phyloP scores from a whole-genome alignment of 2,888 invertebrate genomes.

The Unio pictorum region DNA sequence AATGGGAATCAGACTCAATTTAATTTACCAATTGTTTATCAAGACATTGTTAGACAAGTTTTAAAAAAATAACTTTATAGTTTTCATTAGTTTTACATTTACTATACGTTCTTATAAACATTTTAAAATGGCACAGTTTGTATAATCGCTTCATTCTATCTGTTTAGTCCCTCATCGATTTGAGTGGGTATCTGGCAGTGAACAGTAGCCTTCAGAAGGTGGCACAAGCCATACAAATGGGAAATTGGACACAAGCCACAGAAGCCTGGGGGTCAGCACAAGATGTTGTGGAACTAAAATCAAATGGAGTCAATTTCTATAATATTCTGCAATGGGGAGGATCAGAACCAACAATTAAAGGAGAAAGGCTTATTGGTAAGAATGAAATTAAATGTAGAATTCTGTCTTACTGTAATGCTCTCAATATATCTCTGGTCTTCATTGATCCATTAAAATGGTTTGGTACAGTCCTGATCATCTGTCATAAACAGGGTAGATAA shows the following conservation, averaged over 20 bases:
- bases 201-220: constrained; percentile 76
- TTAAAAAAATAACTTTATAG: not conserved
- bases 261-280: constrained; percentile 80
- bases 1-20: no score
- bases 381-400: no score
- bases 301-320: constrained; percentile 84
- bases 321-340: constrained; percentile 78
- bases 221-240: constrained; percentile 76
- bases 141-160: not conserved
- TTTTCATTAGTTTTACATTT: not conserved
- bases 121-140: not conserved
- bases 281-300: constrained; percentile 74
- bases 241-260: constrained; percentile 78
- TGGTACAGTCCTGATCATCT: no score
- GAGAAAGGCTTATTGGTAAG: not conserved
- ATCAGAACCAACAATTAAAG: constrained; percentile 1
- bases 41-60: constrained; percentile 3
- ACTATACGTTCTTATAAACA: constrained; percentile 1
- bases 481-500: no score
- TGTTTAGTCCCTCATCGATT: constrained; percentile 78
- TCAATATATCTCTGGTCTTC: no score
- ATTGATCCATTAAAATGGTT: no score
- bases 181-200: constrained; percentile 78
- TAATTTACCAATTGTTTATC: no score
- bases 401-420: no score